Base-by-base conservation (phyloP, 2,113 vertebrate species). In the Bolborhynchus lineola region DNA sequence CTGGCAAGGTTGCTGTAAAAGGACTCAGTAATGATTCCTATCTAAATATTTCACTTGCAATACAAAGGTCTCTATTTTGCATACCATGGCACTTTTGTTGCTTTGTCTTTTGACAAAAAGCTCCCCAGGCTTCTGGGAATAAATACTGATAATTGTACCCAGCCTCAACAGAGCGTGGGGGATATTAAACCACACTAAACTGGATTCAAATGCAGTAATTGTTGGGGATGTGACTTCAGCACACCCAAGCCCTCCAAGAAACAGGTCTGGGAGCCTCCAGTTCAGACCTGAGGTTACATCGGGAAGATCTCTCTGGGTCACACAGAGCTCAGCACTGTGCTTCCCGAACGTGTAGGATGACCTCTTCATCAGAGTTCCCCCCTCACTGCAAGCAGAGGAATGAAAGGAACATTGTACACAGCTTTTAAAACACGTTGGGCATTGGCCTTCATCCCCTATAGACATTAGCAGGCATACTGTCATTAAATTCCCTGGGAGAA, bases 41-140 rank as follows among this genome's bases (percentile, higher is more conserved):
- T 96, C 97, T 97, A 98, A 98, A 98, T 97, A 98, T 97, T 98
- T 98, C 97, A 96, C 97, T 97, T 91, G 84, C 77, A 67, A 91
- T 76, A 97, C 95, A 97, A 97, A 97, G 89, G 93, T 97, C 94
- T 96, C 82, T 52, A 88, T 95, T 97, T 96, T 86, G 82, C 95
- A 94, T 95, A 95, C 95, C 6, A 2, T 68, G 85, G 90, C 96
- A 97, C 88, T 93, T 97, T 49, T 71, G 59, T 68, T 86, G 79
- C 92, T 97, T 94, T 88, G 95, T 96, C 77, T 91, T 93, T 72
- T 79, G 74, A 82, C 82, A 90, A 95, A 94, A 67, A 88, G 55
- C 95, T 94, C 87, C 88, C 67, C 8, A 5, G 84, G 93, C 94
- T 97, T 88, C 91, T 62, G 67, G 88, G 90, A 90, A 93, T 90